Percentiles rank a stretch among this genome's conserved stretches.
Conservation (phyloP, 2,888 invertebrate species). For the Coleophora flavipennella region DNA sequence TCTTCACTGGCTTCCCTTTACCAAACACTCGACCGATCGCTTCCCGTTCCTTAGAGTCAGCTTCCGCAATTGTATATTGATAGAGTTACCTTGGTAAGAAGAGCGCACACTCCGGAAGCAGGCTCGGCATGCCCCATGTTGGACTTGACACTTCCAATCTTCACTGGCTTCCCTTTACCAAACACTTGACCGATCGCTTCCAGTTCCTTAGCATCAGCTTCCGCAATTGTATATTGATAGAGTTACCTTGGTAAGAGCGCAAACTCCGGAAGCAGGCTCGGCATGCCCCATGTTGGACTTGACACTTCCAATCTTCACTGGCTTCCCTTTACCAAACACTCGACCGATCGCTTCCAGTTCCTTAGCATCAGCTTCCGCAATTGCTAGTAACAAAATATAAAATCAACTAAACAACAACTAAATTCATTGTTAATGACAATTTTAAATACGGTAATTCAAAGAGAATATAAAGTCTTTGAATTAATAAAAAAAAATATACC, state of each 20-base stretch:
- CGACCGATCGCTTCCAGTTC: conserved; percentile 74
- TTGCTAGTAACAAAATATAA: too few relatives aligned
- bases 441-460: too few relatives aligned
- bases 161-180: conserved; percentile 60
- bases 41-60: conserved; percentile 76
- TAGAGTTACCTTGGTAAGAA: too few relatives aligned
- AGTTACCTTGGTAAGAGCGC: conserved; percentile 51
- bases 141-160: conserved; percentile 57
- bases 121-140: conserved; percentile 48
- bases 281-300: conserved; percentile 51
- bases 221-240: conserved; percentile 39
- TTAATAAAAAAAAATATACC: too few relatives aligned
- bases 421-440: too few relatives aligned
- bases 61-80: conserved; percentile 70
- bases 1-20: conserved; percentile 61
- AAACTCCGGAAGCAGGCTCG: conserved; percentile 33
- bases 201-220: conserved; percentile 76
- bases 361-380: conserved; percentile 74
- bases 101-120: conserved; percentile 48
- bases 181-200: conserved; percentile 72
- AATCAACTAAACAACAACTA: too few relatives aligned
- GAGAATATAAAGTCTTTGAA: too few relatives aligned
- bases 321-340: conserved; percentile 61
- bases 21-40: conserved; percentile 72
- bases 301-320: conserved; percentile 64